phyloP scores from a whole-genome alignment of 2,888 invertebrate species.

The Beris morrisii region DNA sequence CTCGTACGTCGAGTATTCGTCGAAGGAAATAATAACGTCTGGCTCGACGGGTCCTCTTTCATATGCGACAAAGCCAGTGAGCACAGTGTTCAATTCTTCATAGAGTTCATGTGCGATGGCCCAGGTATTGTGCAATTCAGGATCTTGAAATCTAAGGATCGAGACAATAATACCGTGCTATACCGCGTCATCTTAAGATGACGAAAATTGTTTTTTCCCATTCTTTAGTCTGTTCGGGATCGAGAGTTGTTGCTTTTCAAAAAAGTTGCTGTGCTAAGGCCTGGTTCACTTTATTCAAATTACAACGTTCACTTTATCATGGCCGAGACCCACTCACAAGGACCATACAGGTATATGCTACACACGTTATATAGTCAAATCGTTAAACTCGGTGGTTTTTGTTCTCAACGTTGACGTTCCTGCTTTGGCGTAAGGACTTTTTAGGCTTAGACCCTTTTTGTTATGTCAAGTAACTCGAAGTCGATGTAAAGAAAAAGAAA shows the following conservation, averaged over 20 bases:
- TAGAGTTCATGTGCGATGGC: constrained; percentile 19
- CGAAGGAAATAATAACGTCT: constrained; percentile 40
- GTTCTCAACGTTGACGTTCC: constrained; percentile 35
- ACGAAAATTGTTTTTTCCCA: constrained; percentile 13
- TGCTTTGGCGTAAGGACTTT: constrained; percentile 33
- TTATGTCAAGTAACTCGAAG: constrained; percentile 18
- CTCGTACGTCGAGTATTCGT: constrained; percentile 7
- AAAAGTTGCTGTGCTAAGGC: constrained; percentile 17
- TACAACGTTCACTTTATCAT: constrained; percentile 27
- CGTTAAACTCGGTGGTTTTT: constrained; percentile 10
- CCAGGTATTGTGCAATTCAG: constrained; percentile 29
- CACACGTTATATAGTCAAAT: neutral
- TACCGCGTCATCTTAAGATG: constrained; percentile 14
- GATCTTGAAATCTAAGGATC: constrained; percentile 11
- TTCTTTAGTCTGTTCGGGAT: constrained; percentile 20
- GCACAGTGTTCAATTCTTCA: constrained; percentile 23
- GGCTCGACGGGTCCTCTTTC: constrained; percentile 41
- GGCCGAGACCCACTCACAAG: constrained; percentile 36
- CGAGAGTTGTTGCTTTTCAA: constrained; percentile 24
- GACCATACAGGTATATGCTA: neutral
- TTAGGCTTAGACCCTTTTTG: constrained; percentile 24
- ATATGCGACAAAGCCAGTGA: constrained; percentile 24
- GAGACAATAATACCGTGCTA: constrained; percentile 7
- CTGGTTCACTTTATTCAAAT: constrained; percentile 37
- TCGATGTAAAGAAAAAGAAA: constrained; percentile 7